These are phyloP conservation scores for Taurulus bubalis DNA, from an alignment of 2,113 vertebrate species.

Conservation along the genomic window DNA sequence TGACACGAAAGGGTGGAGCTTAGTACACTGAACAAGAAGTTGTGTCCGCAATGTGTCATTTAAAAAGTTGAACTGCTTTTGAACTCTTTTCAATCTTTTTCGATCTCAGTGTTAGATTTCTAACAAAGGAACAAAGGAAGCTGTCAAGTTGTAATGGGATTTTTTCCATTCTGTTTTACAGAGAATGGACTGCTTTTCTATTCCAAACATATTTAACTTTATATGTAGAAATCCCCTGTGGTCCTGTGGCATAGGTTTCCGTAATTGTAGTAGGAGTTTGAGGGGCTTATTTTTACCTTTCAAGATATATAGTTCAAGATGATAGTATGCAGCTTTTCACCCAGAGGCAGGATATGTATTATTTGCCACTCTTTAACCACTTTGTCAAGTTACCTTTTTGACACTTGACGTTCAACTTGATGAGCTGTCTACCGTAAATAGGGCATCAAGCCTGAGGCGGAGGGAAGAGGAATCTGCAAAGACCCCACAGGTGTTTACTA, in stretches of 20 bases:
- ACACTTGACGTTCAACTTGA: slow-evolving; percentile 10
- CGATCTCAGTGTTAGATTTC: background rate
- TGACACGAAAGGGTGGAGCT: no score
- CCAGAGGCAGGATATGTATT: background rate
- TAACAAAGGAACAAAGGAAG: background rate
- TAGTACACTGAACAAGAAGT: no score
- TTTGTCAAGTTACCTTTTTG: background rate
- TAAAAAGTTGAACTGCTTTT: background rate
- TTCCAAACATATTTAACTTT: background rate
- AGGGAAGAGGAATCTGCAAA: background rate
- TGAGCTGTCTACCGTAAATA: background rate
- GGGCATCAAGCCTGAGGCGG: background rate
- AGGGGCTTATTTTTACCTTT: background rate
- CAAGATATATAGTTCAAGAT: background rate
- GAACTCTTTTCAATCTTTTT: background rate
- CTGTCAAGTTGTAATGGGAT: background rate
- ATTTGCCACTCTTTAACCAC: background rate
- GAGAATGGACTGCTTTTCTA: background rate
- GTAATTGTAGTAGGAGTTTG: background rate
- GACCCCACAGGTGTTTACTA: slow-evolving; percentile 1
- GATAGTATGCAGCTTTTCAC: background rate
- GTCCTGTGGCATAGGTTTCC: background rate
- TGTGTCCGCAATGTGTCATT: background rate
- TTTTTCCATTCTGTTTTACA: background rate
- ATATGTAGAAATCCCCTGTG: background rate